Evolutionary conservation across 2,888 invertebrate species (phyloP).

Genomic region (Saturnia pavonia): DNA sequence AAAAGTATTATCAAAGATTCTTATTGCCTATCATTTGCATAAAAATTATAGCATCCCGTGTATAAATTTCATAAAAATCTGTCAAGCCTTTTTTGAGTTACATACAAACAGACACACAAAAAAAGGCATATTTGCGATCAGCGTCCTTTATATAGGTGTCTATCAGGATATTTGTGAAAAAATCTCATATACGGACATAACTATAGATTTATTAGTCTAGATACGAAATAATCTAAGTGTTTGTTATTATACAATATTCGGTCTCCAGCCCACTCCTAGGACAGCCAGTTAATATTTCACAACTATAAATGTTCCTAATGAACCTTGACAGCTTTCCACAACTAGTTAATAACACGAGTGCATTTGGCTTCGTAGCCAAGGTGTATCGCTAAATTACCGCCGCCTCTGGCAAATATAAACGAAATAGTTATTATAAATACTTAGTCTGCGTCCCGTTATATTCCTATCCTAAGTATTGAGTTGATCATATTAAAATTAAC

Average conservation of each 20-base stretch:
- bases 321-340: conserved; percentile 15
- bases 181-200: too few relatives aligned
- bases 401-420: conserved; percentile 4
- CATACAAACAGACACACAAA: too few relatives aligned
- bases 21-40: too few relatives aligned
- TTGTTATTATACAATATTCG: background rate
- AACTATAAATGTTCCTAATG: conserved; percentile 2
- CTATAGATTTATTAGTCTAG: too few relatives aligned
- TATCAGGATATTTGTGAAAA: too few relatives aligned
- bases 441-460: background rate
- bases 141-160: too few relatives aligned
- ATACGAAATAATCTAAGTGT: background rate
- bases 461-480: background rate
- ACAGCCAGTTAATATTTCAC: background rate
- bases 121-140: too few relatives aligned
- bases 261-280: background rate
- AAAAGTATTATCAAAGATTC: too few relatives aligned
- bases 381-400: background rate
- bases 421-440: background rate
- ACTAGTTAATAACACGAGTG: conserved; percentile 7
- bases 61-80: too few relatives aligned
- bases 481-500: background rate
- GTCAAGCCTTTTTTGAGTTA: too few relatives aligned
- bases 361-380: background rate
- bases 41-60: too few relatives aligned